phyloP scores from a whole-genome alignment of 2,113 vertebrate genomes.

The Aegithalos caudatus region DNA sequence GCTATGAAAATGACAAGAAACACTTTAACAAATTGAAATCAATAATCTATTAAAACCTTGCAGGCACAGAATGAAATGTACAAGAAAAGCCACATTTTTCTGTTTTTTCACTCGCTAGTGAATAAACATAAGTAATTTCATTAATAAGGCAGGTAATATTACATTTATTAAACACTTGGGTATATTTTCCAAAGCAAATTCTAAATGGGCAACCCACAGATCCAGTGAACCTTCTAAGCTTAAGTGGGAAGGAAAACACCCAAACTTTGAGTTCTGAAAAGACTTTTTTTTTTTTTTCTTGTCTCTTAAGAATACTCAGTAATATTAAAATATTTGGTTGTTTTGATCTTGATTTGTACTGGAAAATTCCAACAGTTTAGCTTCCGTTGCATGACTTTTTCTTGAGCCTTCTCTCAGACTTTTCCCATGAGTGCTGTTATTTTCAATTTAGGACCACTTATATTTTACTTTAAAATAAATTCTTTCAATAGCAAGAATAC shows the following conservation, averaged over 20 bases:
- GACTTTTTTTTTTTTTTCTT: neutral
- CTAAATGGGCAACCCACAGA: neutral
- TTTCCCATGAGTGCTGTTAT: neutral
- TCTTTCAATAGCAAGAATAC: neutral
- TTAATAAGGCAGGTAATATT: neutral
- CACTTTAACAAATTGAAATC: neutral
- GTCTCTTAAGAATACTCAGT: neutral
- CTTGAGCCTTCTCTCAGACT: neutral
- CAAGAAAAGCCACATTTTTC: neutral
- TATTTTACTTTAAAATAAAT: neutral
- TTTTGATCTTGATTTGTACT: neutral
- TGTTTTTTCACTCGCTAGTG: neutral
- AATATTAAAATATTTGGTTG: neutral
- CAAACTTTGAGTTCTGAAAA: neutral
- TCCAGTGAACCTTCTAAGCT: neutral
- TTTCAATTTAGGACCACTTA: neutral
- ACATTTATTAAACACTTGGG: neutral
- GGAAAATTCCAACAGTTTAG: neutral
- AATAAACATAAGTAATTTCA: neutral
- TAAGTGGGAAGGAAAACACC: neutral
- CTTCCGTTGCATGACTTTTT: neutral
- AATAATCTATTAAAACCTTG: neutral
- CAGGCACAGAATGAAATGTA: neutral
- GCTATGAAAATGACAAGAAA: neutral
- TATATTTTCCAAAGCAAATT: neutral